Conservation (phyloP, 2,797 vertebrate genomes). For the Toxotes lorentzi region DNA sequence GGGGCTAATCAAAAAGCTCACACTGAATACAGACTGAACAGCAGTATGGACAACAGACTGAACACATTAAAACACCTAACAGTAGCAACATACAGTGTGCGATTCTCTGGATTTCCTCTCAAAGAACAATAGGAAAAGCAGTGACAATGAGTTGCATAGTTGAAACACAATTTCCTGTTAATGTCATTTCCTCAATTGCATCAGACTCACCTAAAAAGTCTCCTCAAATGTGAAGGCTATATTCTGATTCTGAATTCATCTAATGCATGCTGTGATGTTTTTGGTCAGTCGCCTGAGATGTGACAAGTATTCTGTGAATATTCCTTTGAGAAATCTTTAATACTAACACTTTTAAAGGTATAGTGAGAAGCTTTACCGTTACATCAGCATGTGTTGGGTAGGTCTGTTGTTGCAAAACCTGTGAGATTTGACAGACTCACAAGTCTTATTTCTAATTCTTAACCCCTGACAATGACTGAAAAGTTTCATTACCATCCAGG, state of each 20-base stretch:
- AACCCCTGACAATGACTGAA: slow-evolving; percentile 35
- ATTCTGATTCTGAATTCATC: background rate
- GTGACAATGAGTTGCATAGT: slow-evolving; percentile 30
- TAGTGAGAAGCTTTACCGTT: background rate
- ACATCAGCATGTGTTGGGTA: background rate
- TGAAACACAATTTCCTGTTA: slow-evolving; percentile 54
- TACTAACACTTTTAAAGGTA: background rate
- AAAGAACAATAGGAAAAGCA: slow-evolving; percentile 40
- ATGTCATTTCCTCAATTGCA: slow-evolving; percentile 58
- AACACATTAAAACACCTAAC: slow-evolving; percentile 8
- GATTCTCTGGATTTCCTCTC: slow-evolving; percentile 27
- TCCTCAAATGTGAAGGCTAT: background rate
- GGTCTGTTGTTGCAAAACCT: slow-evolving; percentile 1
- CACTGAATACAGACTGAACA: slow-evolving; percentile 14
- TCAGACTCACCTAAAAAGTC: slow-evolving; percentile 25
- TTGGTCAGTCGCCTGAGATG: background rate
- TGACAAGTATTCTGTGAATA: background rate
- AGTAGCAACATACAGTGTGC: slow-evolving; percentile 14
- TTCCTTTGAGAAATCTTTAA: background rate
- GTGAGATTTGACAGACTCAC: background rate
- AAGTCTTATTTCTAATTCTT: slow-evolving; percentile 5
- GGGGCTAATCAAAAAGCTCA: slow-evolving; percentile 5
- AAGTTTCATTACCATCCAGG: slow-evolving; percentile 56
- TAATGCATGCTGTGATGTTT: background rate
- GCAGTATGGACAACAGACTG: slow-evolving; percentile 5